These are phyloP conservation scores for Pseudopipra pipra DNA, from an alignment of 2,113 vertebrate genomes.

Conservation along the genomic window DNA sequence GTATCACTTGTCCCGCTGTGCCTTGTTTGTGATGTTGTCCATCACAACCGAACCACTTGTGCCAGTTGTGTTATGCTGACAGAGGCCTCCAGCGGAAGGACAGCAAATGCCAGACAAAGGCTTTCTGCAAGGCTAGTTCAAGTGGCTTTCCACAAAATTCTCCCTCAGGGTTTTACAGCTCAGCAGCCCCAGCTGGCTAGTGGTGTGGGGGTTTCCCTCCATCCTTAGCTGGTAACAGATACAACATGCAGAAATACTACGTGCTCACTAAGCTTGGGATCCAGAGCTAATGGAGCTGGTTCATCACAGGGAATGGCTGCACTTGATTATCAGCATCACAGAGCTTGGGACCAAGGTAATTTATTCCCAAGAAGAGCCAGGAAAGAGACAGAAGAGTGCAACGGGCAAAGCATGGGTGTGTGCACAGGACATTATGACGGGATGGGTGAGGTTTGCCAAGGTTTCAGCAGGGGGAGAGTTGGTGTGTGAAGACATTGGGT, in stretches of 20 bases:
- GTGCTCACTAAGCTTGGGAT: neutral
- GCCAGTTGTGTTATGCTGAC: neutral
- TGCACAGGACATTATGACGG: neutral
- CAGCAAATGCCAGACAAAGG: neutral
- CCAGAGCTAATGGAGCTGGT: accelerated
- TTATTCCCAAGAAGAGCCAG: neutral
- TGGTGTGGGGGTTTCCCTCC: neutral
- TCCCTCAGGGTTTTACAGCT: neutral
- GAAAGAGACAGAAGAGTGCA: neutral
- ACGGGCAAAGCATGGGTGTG: too few species aligned
- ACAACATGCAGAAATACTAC: neutral
- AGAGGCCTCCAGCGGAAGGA: neutral
- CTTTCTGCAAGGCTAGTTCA: neutral
- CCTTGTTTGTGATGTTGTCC: neutral
- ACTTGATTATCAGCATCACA: neutral
- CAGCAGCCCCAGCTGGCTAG: neutral
- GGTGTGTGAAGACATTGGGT: neutral
- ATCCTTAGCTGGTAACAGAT: neutral
- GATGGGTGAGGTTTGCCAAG: neutral
- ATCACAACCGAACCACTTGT: neutral
- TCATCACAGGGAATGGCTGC: neutral
- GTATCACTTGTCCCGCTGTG: neutral
- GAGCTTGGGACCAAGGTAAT: neutral
- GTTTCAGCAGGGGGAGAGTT: neutral
- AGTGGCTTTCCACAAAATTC: neutral